These are phyloP conservation scores for Syngnathus typhle DNA, from an alignment of 2,113 vertebrate genomes.

Conservation along the genomic window DNA sequence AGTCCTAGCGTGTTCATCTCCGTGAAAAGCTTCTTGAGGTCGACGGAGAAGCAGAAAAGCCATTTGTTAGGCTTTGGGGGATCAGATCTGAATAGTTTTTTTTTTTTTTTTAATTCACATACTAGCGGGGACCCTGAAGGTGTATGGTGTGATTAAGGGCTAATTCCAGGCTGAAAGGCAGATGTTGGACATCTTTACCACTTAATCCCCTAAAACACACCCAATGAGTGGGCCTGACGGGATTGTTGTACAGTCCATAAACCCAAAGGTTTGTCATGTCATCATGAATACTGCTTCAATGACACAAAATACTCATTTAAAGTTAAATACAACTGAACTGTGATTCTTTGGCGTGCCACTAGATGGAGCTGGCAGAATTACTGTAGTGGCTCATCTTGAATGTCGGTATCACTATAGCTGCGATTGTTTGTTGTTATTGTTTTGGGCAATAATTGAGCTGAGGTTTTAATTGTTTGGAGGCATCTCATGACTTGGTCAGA, in stretches of 20 bases:
- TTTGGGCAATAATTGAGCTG: background rate
- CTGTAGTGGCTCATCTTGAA: too few species aligned
- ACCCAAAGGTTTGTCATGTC: slow-evolving; percentile 41
- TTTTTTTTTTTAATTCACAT: slow-evolving; percentile 47
- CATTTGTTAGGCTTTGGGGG: slow-evolving; percentile 58
- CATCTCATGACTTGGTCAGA: background rate
- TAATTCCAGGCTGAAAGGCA: slow-evolving; percentile 71
- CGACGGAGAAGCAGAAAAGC: slow-evolving; percentile 61
- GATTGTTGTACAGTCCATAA: slow-evolving; percentile 44
- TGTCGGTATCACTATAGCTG: background rate
- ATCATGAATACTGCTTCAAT: slow-evolving; percentile 20
- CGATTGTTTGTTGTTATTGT: too few species aligned
- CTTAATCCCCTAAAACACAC: slow-evolving; percentile 71
- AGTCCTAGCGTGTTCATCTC: slow-evolving; percentile 51
- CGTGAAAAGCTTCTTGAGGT: slow-evolving; percentile 66
- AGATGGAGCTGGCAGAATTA: too few species aligned
- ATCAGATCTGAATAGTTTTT: slow-evolving; percentile 63
- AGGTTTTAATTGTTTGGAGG: background rate
- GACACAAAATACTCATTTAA: background rate
- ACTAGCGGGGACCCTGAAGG: slow-evolving; percentile 55
- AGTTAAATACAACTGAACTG: too few species aligned
- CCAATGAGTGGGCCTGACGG: slow-evolving; percentile 52
- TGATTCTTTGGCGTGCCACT: too few species aligned
- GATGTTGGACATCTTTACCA: slow-evolving; percentile 68
- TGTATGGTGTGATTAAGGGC: slow-evolving; percentile 64